These are phyloP conservation scores for Tachina grossa DNA, from an alignment of 2,888 invertebrate genomes.

Conservation along the genomic window DNA sequence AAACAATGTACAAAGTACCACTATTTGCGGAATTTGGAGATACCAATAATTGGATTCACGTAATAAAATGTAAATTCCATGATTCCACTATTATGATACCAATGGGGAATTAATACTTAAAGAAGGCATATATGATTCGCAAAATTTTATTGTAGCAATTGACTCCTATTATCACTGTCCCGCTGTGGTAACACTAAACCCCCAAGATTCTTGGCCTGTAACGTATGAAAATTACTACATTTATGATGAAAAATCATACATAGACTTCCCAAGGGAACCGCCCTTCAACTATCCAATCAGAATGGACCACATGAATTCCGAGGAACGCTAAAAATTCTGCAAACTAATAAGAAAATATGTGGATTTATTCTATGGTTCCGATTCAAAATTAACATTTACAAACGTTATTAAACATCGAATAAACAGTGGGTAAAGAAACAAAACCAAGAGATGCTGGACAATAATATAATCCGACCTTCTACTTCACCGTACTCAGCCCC, in stretches of 20 bases:
- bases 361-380: conserved; percentile 32
- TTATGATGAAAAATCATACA: neutral
- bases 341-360: conserved; percentile 16
- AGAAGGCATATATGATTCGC: conserved; percentile 28
- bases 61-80: conserved; percentile 14
- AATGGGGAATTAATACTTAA: conserved; percentile 8
- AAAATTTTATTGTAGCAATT: conserved; percentile 3
- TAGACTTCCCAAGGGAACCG: neutral
- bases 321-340: conserved; percentile 13
- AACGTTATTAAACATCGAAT: conserved; percentile 64
- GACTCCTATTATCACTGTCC: neutral
- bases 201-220: conserved; percentile 7
- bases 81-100: neutral
- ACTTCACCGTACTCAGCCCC: neutral
- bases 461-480: conserved; percentile 14
- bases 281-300: neutral
- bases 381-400: conserved; percentile 52
- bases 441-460: conserved; percentile 39
- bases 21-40: conserved; percentile 3
- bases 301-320: conserved; percentile 34
- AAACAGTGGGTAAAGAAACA: conserved; percentile 28
- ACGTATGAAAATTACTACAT: conserved; percentile 22
- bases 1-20: neutral
- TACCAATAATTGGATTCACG: neutral
- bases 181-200: neutral